Evolutionary conservation across 2,113 vertebrate species (phyloP).

Genomic region (Phocoena sinus): DNA sequence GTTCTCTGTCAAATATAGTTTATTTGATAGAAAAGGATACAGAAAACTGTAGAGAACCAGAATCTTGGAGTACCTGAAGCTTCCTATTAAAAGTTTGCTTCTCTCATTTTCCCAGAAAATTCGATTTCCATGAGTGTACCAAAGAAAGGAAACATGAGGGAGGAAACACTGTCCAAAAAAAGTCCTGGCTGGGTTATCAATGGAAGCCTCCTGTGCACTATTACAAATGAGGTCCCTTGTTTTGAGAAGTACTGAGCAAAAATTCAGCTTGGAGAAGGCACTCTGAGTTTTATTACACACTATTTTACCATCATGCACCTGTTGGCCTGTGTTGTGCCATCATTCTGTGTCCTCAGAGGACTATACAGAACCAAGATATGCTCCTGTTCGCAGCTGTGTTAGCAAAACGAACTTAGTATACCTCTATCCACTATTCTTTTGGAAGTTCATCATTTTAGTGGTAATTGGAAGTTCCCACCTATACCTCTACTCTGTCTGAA

Average conservation of each 20-base stretch:
- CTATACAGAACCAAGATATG: background rate
- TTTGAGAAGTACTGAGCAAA: background rate
- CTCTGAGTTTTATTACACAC: background rate
- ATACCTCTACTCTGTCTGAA: background rate
- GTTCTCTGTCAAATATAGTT: background rate
- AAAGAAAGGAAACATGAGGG: background rate
- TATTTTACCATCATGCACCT: background rate
- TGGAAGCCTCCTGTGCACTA: background rate
- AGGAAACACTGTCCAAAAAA: too few relatives aligned
- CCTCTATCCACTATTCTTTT: background rate
- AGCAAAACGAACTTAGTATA: background rate
- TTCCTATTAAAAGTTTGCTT: background rate
- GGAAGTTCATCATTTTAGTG: background rate
- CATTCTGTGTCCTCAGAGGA: background rate
- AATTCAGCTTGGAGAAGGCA: background rate
- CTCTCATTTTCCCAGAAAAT: background rate
- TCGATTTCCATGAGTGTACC: background rate
- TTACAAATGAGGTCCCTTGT: background rate
- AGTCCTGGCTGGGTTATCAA: background rate
- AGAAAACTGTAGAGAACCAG: background rate
- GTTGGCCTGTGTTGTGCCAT: background rate
- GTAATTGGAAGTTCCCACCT: background rate
- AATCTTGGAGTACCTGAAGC: background rate
- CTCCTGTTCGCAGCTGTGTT: background rate
- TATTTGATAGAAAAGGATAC: background rate